Evolutionary conservation across 1,140 invertebrate genomes (phyloP), one percentile per base, ranked within the genome.

Genomic region (Ectropis grisescens): DNA sequence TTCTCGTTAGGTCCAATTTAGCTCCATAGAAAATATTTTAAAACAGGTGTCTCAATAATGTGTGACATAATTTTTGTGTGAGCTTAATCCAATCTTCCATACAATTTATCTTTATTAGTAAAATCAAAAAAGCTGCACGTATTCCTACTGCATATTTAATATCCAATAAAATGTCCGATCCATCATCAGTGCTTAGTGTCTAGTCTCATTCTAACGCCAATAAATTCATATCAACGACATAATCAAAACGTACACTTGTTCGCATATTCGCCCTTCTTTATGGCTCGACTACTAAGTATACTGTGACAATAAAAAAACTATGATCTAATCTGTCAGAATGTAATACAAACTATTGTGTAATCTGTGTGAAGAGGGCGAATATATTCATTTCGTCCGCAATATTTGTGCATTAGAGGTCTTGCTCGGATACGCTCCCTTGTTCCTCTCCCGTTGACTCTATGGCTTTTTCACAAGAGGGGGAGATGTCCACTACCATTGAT

Each of bases 351-450:
- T 19, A 8, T 19, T 19, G 8, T 8, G 8, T 8, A 8, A 19
- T 19, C 16, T 19, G 8, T 19, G 16, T 2, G 4, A n/a, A n/a
- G 24, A 45, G 49, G 53, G 32, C 58, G 65, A 70, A 78, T 74
- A 71, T 80, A 80, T 80, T 80, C 70, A 78, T 80, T 74, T 68
- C 61, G 61, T 58, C 72, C 72, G 75, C 75, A 80, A 80, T 80
- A 78, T 80, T 80, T 78, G 72, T 71, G 75, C 69, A 80, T 80
- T 80, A 80, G 71, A 80, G 75, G 75, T 80, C 70, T 76, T 61
- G 71, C 45, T 44, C 66, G 58, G 59, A 53, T 71, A 53, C 69
- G 48, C 69, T 72, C 67, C 62, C 61, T 41, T n/a, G 27, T 30
- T 35, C 23, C 45, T 54, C 47, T 40, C 44, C 33, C 40, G 56